Evolutionary conservation across 2,888 invertebrate species (phyloP).

Genomic region (Hoplodrina ambigua): DNA sequence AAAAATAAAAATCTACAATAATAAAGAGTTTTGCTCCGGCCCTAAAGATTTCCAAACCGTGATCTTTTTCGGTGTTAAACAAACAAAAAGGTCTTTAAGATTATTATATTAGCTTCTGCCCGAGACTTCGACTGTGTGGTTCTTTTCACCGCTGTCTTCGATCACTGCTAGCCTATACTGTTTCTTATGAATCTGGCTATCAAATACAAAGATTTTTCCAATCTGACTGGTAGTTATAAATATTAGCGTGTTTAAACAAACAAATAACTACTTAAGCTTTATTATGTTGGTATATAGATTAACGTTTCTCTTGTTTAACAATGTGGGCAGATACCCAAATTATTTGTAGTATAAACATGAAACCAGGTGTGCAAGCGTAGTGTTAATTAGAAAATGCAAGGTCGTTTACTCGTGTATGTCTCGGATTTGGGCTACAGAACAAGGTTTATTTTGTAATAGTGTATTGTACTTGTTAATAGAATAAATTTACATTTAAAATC

Average conservation of each 20-base stretch:
- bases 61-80: neutral
- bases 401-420: neutral
- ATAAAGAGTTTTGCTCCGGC: too few species aligned
- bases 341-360: conserved; percentile 27
- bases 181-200: too few species aligned
- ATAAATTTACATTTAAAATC: neutral
- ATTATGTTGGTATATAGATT: neutral
- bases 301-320: conserved; percentile 16
- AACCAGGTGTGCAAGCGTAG: conserved; percentile 10
- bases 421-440: conserved; percentile 3
- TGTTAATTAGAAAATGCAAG: conserved; percentile 33
- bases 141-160: too few species aligned
- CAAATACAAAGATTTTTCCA: too few species aligned
- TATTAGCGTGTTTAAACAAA: too few species aligned
- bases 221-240: too few species aligned
- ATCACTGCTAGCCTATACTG: too few species aligned
- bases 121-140: too few species aligned
- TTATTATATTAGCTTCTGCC: neutral
- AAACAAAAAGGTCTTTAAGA: conserved; percentile 12
- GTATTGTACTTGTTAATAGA: conserved; percentile 1
- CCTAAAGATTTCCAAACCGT: neutral
- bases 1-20: too few species aligned
- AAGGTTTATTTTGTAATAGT: conserved; percentile 17
- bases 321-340: conserved; percentile 22
- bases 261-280: too few species aligned